A percentile compares a stretch with the other conserved stretches of the same genome.
Conservation (phyloP, 2,888 invertebrate species). For the Norana najaformis region DNA sequence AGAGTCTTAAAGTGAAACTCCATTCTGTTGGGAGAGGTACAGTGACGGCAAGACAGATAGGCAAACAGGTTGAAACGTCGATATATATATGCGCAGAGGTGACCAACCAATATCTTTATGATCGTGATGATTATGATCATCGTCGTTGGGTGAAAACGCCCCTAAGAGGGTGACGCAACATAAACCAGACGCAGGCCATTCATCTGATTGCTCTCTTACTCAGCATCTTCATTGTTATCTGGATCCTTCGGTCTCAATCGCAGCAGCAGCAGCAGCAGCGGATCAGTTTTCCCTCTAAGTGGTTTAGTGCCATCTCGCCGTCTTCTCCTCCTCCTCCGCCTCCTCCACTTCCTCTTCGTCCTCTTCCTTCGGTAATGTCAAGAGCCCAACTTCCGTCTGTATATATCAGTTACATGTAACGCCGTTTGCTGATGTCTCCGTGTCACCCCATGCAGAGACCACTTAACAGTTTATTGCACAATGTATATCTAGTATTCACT, state of each 20-base stretch:
- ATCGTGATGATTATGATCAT: not conserved
- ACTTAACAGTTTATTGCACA: not conserved
- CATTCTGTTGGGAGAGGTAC: too few relatives aligned
- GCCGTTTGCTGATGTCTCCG: not conserved
- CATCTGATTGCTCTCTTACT: not conserved
- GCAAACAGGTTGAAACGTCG: too few relatives aligned
- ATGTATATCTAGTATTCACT: not conserved
- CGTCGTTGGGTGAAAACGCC: slow-evolving; percentile 2
- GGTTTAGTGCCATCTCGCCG: not conserved
- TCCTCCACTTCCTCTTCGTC: not conserved
- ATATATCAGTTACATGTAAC: not conserved
- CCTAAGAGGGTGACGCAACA: not conserved
- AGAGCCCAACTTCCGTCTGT: not conserved
- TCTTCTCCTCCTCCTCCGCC: not conserved
- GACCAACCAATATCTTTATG: not conserved
- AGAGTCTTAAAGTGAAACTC: too few relatives aligned
- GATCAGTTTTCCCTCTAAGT: not conserved
- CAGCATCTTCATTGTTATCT: not conserved
- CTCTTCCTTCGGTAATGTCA: not conserved
- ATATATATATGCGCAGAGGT: not conserved
- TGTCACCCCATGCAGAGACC: not conserved
- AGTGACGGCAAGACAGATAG: too few relatives aligned
- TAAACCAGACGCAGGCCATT: not conserved
- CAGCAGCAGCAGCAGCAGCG: not conserved
- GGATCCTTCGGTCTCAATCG: not conserved